These are phyloP conservation scores for Diglossa cyanea DNA, from an alignment of 2,797 vertebrate species.

Conservation along the genomic window DNA sequence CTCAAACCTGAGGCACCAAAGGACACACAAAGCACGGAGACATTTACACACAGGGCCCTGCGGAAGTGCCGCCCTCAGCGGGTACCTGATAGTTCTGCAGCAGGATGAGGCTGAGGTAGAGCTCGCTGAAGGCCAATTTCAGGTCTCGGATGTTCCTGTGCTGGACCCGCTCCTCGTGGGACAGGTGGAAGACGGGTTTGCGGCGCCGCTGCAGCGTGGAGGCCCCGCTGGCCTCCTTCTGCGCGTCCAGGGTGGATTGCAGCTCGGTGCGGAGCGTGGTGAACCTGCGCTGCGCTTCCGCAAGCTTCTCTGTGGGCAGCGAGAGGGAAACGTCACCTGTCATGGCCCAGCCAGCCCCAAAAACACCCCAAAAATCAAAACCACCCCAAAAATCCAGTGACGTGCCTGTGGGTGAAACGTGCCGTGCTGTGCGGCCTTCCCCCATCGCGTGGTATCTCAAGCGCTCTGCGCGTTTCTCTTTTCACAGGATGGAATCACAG, in stretches of 20 bases:
- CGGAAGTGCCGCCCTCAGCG: rapidly evolving
- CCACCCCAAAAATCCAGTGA: neutral
- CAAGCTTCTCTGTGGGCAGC: conserved; percentile 87
- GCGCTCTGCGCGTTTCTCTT: rapidly evolving
- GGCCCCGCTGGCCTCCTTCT: conserved; percentile 87
- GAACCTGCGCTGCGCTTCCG: conserved; percentile 93
- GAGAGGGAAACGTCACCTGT: neutral
- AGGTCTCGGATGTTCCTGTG: conserved; percentile 95
- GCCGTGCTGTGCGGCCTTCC: rapidly evolving
- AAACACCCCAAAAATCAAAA: neutral
- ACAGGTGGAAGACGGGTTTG: conserved; percentile 91
- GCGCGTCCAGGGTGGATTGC: conserved; percentile 93
- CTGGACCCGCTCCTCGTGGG: conserved; percentile 92
- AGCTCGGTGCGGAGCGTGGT: conserved; percentile 96
- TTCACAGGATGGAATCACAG: neutral
- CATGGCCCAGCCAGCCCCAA: neutral
- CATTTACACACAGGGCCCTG: rapidly evolving
- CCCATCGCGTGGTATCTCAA: rapidly evolving
- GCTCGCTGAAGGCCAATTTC: conserved; percentile 97
- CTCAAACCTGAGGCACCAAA: neutral
- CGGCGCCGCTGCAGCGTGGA: conserved; percentile 86
- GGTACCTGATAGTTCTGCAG: conserved; percentile 93
- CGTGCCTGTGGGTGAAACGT: rapidly evolving
- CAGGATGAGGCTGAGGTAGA: conserved; percentile 95
- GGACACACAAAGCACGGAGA: neutral